phyloP scores from a whole-genome alignment of 2,888 invertebrate genomes.

The Mesochorus sp. region DNA sequence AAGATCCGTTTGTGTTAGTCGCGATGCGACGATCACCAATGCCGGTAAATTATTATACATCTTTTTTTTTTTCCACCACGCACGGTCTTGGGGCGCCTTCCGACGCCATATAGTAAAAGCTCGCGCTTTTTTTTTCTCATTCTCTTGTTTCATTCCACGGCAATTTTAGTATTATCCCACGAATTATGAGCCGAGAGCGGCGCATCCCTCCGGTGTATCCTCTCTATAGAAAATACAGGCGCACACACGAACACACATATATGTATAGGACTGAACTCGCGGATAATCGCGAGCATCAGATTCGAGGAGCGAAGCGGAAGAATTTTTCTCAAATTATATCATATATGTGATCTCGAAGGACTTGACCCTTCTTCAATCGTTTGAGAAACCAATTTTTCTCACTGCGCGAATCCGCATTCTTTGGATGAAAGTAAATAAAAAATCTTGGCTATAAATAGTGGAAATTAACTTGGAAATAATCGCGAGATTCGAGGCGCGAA shows the following conservation, averaged over 20 bases:
- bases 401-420: background rate
- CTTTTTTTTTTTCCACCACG: slow-evolving; percentile 25
- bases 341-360: slow-evolving; percentile 22
- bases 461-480: no score
- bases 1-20: slow-evolving; percentile 20
- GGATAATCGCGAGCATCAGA: slow-evolving; percentile 72
- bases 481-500: no score
- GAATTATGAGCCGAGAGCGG: slow-evolving; percentile 70
- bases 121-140: slow-evolving; percentile 66
- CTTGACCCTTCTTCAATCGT: slow-evolving; percentile 2
- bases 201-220: slow-evolving; percentile 53
- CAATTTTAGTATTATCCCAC: slow-evolving; percentile 80
- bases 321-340: slow-evolving; percentile 66
- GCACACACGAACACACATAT: slow-evolving; percentile 64
- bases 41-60: slow-evolving; percentile 11
- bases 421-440: no score
- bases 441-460: no score
- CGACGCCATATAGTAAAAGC: slow-evolving; percentile 60
- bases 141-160: slow-evolving; percentile 77
- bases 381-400: background rate
- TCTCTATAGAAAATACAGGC: slow-evolving; percentile 56
- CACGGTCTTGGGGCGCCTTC: slow-evolving; percentile 51
- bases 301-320: slow-evolving; percentile 64
- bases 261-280: slow-evolving; percentile 49
- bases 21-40: slow-evolving; percentile 45